Evolutionary conservation across 2,888 invertebrate genomes (phyloP), one percentile per base, ranked within the genome.

Genomic region (Scelioninae gen. 2): DNA sequence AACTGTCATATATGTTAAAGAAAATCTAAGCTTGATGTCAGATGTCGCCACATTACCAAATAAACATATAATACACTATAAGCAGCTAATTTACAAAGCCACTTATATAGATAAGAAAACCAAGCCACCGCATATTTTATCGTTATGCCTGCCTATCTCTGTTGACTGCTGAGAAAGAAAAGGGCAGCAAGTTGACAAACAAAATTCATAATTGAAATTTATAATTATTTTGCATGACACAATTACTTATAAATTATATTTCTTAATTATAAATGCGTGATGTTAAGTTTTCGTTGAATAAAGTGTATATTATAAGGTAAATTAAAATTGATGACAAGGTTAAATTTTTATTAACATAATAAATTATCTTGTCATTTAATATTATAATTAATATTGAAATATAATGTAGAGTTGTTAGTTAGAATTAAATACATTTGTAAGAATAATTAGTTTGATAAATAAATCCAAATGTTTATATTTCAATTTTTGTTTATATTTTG

Each of bases 121-220:
- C 31, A 43, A 43, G 7, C 11, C 19, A 4, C 19, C 13, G 28
- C 18, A 9, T 22, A 41, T 46, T n/a, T n/a, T n/a, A n/a, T n/a
- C n/a, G n/a, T 25, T 58, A 10, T 22, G 9, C 19, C 13, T n/a
- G 5, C 15, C 22, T 58, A 45, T 58, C 45, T 58, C 19, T 35
- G 33, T 58, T 45, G 45, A 45, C 58, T 46, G 22, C 33, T 45
- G 15, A 45, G 41, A 58, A 45, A 58, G 58, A 58, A 45, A 39
- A 13, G 1, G 35, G 13, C 10, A 50, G 18, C 35, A 52, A 1
- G 19, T 16, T 52, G 7, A 10, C 19, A 37, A 6, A 37, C 9
- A 52, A 52, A 55, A 35, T 52, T 52, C 9, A 22, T 6, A 22
- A n/a, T 9, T 35, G 7, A 13, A 13, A 37, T 37, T 11, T 11